These are phyloP conservation scores for Drosophila fulvimacula DNA, from an alignment of 2,888 invertebrate genomes.

Conservation along the genomic window DNA sequence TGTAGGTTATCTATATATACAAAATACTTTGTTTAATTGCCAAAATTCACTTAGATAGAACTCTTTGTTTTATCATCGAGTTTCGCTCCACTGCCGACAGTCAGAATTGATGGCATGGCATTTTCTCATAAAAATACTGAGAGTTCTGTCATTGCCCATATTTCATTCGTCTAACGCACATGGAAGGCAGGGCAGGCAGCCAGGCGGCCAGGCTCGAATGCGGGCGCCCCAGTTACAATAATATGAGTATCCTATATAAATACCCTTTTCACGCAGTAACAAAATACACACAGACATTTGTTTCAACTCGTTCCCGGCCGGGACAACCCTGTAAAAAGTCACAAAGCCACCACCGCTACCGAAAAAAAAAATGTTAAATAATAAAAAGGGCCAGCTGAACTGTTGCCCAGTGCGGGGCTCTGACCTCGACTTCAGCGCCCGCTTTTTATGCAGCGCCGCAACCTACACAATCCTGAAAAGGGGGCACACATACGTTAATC, in stretches of 20 bases:
- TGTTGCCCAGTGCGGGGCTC: conserved; percentile 25
- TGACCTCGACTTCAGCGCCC: conserved; percentile 21
- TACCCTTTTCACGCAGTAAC: conserved; percentile 51
- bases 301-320: conserved; percentile 46
- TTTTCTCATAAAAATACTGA: conserved; percentile 26
- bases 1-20: neutral
- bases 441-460: conserved; percentile 9
- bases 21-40: conserved; percentile 13
- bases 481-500: conserved; percentile 57
- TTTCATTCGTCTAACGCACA: conserved; percentile 45
- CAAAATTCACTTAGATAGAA: conserved; percentile 21
- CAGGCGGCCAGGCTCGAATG: conserved; percentile 23
- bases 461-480: conserved; percentile 44
- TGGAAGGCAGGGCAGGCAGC: neutral
- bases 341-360: conserved; percentile 66
- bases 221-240: conserved; percentile 52
- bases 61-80: neutral
- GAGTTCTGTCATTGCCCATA: conserved; percentile 32
- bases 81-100: conserved; percentile 11
- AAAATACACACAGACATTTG: conserved; percentile 44
- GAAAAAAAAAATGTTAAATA: neutral
- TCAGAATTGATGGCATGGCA: conserved; percentile 26
- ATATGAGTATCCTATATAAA: conserved; percentile 43
- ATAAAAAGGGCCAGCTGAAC: conserved; percentile 24
- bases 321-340: conserved; percentile 57